Percentiles rank a stretch among this genome's conserved stretches.
Conservation (phyloP, 2,888 invertebrate species). For the Allophyes oxyacanthae region DNA sequence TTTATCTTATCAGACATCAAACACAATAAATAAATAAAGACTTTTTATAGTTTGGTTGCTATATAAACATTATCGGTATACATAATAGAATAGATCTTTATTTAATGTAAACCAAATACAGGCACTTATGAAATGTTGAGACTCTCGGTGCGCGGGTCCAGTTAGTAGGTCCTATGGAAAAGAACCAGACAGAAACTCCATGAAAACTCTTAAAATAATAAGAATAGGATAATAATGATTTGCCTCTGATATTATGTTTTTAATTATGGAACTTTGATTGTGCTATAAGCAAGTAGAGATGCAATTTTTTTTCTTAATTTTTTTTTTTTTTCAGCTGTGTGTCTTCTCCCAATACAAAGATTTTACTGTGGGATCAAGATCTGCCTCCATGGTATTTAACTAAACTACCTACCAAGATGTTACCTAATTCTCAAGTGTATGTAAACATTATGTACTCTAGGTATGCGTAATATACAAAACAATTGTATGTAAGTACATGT, state of each 20-base stretch:
- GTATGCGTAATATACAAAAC: conserved; percentile 55
- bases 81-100: too few relatives aligned
- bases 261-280: too few relatives aligned
- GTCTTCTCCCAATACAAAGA: conserved; percentile 98
- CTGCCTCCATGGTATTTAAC: conserved; percentile 92
- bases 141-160: too few relatives aligned
- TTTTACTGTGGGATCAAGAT: conserved; percentile 95
- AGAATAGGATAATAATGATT: too few relatives aligned
- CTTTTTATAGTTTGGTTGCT: not conserved
- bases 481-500: conserved; percentile 63
- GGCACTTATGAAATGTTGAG: too few relatives aligned
- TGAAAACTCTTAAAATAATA: too few relatives aligned
- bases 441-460: conserved; percentile 54
- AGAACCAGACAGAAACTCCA: too few relatives aligned
- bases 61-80: too few relatives aligned
- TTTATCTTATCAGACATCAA: conserved; percentile 36
- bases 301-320: conserved; percentile 11
- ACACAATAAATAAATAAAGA: conserved; percentile 12
- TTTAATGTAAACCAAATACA: too few relatives aligned
- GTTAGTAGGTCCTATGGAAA: too few relatives aligned
- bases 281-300: too few relatives aligned
- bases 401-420: conserved; percentile 66
- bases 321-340: conserved; percentile 92
- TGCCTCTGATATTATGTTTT: too few relatives aligned
- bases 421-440: conserved; percentile 61